Conservation (phyloP, 2,797 vertebrate species). For the Ciconia nigra region DNA sequence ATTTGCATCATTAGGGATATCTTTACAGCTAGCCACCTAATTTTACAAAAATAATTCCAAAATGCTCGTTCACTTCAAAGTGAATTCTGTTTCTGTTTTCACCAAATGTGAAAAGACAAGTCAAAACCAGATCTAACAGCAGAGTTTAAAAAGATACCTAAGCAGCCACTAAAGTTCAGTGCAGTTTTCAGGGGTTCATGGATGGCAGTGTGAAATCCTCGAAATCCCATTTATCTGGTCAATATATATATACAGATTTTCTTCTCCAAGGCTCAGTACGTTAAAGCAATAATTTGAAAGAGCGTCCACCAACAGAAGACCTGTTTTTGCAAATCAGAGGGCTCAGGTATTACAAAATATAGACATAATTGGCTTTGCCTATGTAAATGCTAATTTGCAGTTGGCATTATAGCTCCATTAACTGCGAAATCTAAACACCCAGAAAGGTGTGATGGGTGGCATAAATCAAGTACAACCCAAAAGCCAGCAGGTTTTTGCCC, state of each 20-base stretch:
- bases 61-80: not conserved
- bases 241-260: not conserved
- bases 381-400: not conserved
- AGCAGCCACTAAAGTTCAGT: not conserved
- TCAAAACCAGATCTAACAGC: not conserved
- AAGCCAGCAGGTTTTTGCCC: not conserved
- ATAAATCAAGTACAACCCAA: conserved; percentile 27
- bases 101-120: not conserved
- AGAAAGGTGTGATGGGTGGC: not conserved
- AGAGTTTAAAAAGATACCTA: not conserved
- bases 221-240: not conserved
- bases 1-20: not conserved
- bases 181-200: not conserved
- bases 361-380: not conserved
- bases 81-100: not conserved
- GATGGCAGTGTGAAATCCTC: not conserved
- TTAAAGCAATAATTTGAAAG: not conserved
- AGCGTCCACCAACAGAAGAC: not conserved
- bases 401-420: conserved; percentile 1
- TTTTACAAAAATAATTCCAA: conserved; percentile 42
- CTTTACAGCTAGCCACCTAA: not conserved
- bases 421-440: not conserved
- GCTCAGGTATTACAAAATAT: not conserved
- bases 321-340: not conserved
- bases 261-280: not conserved